Base-by-base conservation (phyloP, 1,140 invertebrate genomes). In the Drosophila ironensis region DNA sequence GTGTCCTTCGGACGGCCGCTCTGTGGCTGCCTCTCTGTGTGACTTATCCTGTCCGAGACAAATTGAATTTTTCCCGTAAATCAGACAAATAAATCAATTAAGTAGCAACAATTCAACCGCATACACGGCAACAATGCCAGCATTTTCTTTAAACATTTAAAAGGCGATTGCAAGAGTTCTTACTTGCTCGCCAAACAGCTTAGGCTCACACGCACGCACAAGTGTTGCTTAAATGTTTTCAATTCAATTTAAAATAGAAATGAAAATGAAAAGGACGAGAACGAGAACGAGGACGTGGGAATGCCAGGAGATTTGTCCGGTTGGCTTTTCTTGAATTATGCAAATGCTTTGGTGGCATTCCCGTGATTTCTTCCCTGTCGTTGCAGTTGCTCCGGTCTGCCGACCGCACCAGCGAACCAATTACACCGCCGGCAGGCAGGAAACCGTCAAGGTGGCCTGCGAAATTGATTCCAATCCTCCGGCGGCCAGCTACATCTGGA, bases 381-480 rank as follows among this genome's bases (percentile, higher is more conserved):
- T 42, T 51, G 22, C 89, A 96, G 95, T 94, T 91, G 92, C 93
- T 7, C 95, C 95, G 1, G 91, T 94, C 7, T 96, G 95, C 77
- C 92, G 92, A 11, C 90, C 91, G 1, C 92, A 92, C 7, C 95
- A 95, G 77, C 91, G 92, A 17, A 93, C 92, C 56, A 91, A 94
- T 11, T 95, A 94, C 76, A 94, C 95, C 9, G 94, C 96, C 1
- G 96, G 95, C 0, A 92, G 95, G 37, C 94, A 95, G 35, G 96
- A 97, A 88, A 92, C 92, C 3, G 93, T 94, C 7, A 93, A 92
- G 64, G 95, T 97, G 47, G 91, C 93, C 2, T 97, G 96, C 89
- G 95, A 97, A 80, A 91, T 97, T 30, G 95, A 96, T 63, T 95
- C 95, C n/a, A 97, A 96, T 91, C 96, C 96, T 59, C 90, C 93